A percentile compares a stretch with the other conserved stretches of the same genome.
phyloP scores from a whole-genome alignment of 2,888 invertebrate genomes.

The Sepiola atlantica region DNA sequence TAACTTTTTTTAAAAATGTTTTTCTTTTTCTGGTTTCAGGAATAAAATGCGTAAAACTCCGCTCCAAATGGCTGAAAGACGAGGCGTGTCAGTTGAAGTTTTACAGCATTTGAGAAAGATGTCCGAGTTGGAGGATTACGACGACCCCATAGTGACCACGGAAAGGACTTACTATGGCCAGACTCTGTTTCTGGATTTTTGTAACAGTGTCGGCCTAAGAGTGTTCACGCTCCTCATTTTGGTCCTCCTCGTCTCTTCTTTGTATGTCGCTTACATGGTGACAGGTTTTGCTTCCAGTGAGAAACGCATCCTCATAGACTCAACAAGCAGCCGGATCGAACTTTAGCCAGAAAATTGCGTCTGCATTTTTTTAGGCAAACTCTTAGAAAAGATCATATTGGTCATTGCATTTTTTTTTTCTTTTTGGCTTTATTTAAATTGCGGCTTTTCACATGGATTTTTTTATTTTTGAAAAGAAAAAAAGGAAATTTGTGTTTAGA shows the following conservation, averaged over 20 bases:
- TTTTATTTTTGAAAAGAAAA: neutral
- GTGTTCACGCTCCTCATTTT: neutral
- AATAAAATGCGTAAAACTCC: slow-evolving; percentile 59
- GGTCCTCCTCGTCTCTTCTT: neutral
- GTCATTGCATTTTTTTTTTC: neutral
- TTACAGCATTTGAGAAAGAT: slow-evolving; percentile 53
- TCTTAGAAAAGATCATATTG: neutral
- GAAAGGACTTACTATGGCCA: slow-evolving; percentile 36
- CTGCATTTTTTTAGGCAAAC: neutral
- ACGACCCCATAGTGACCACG: neutral
- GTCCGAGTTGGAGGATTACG: neutral
- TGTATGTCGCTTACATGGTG: slow-evolving; percentile 23
- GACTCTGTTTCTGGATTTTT: slow-evolving; percentile 39
- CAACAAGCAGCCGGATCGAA: slow-evolving; percentile 37
- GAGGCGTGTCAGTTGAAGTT: slow-evolving; percentile 56
- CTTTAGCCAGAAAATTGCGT: neutral
- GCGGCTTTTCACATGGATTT: neutral
- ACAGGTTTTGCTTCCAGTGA: neutral
- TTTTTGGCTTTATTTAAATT: neutral
- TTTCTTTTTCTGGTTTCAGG: slow-evolving; percentile 52
- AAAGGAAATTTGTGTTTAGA: neutral
- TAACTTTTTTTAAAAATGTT: too few species aligned
- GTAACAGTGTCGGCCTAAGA: neutral
- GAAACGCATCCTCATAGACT: slow-evolving; percentile 43
- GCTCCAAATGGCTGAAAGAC: slow-evolving; percentile 56